Percentiles rank a stretch among this genome's conserved stretches.
phyloP scores from a whole-genome alignment of 2,888 invertebrate species.

The Drosophila tanythrix region DNA sequence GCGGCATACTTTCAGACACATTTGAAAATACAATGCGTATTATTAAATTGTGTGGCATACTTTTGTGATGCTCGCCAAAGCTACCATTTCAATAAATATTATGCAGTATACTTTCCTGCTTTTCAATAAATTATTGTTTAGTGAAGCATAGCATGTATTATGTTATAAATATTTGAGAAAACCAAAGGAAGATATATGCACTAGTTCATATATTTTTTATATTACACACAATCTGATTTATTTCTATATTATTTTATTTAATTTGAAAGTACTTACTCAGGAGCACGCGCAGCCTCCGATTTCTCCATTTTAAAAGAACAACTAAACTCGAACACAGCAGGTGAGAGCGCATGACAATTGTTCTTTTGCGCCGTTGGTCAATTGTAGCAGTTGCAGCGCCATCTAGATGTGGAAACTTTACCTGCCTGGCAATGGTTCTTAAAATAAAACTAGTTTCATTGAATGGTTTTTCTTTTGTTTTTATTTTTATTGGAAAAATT shows the following conservation, averaged over 20 bases:
- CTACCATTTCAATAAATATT: neutral
- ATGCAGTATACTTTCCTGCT: neutral
- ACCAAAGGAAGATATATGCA: neutral
- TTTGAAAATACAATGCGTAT: neutral
- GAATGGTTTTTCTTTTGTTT: constrained; percentile 37
- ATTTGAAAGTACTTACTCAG: neutral
- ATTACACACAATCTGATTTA: neutral
- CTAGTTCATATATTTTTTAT: neutral
- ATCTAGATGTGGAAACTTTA: neutral
- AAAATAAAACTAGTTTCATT: constrained; percentile 1
- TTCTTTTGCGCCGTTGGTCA: neutral
- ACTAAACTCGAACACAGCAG: neutral
- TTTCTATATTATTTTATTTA: too few species aligned
- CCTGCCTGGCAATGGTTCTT: neutral
- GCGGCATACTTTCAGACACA: neutral
- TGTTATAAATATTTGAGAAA: neutral
- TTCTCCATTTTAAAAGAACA: neutral
- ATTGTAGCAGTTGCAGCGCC: neutral
- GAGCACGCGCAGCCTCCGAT: fast-evolving
- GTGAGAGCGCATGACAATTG: neutral
- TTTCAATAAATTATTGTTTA: too few species aligned
- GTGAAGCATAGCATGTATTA: too few species aligned
- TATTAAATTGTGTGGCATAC: neutral
- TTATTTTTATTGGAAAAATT: constrained; percentile 74
- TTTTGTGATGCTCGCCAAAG: neutral